Conservation (phyloP, 64 coral and sea anemone species). For the Actinia equina region DNA sequence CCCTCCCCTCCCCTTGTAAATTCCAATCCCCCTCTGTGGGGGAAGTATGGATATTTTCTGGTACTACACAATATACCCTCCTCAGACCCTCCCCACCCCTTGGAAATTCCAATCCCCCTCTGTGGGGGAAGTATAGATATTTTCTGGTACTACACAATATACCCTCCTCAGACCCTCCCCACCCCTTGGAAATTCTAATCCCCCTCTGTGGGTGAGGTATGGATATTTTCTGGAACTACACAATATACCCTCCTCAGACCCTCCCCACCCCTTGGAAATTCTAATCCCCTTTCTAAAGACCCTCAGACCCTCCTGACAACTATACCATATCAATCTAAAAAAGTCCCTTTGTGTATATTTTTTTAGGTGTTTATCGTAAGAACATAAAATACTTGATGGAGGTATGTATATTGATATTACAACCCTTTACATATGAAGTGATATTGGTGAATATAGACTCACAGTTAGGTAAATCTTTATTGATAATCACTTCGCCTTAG, state of each 20-base stretch:
- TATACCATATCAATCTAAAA: neutral
- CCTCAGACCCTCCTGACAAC: neutral
- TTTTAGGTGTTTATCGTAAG: conserved; percentile 75
- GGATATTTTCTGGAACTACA: neutral
- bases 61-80: neutral
- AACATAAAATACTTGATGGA: conserved; percentile 86
- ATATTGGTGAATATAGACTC: too few species aligned
- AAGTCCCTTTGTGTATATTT: neutral
- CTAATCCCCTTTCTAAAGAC: neutral
- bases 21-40: neutral
- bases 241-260: neutral
- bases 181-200: neutral
- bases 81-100: neutral
- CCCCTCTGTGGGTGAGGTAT: too few species aligned
- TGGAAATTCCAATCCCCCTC: neutral
- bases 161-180: neutral
- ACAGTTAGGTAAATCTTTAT: too few species aligned
- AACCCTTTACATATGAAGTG: too few species aligned
- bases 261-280: neutral
- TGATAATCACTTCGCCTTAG: too few species aligned
- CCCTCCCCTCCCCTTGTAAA: neutral
- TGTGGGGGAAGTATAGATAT: too few species aligned
- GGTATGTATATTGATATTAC: conserved; percentile 40
- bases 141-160: neutral
- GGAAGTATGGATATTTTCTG: too few species aligned